Base-by-base conservation (phyloP, 2,888 invertebrate species). In the Beris chalybata region DNA sequence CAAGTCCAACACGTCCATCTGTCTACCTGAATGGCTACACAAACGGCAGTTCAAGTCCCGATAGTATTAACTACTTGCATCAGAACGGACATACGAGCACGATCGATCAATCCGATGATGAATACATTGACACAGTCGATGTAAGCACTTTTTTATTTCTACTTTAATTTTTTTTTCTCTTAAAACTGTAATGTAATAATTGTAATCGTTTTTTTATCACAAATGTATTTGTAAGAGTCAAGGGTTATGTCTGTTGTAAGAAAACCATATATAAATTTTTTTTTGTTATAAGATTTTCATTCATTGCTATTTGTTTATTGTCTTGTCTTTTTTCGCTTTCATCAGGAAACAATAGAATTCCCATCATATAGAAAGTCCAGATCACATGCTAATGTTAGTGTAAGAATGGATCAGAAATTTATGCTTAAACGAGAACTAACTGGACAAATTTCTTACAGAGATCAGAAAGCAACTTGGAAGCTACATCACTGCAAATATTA, bases 101-200 rank as follows among this genome's bases (percentile, higher is more conserved):
- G 44, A 74, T 76, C 29, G 79, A 77, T 31, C 80, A 78, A 73
- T 83, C 74, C 74, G 84, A 78, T 76, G 92, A 92, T 75, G 91
- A 91, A 79, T 92, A 88, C 77, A 90, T 89, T 66, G 92, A 92
- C 79, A 91, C 92, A 12, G 87, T 91, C 69, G 92, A 92, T 80
- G 89, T 90, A 77, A 81, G 81, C 82, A 56, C 22, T 30, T 63
- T 67, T 32, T 64, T 58, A 43, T 58, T 30, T 29, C 22, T 22
- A 22, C 22, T 22, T 43, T 45, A 53, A 53, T 53, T 4, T 53
- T 30, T 4, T 53, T 7, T 11, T 32, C 32, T 32, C 7, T 32
- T 38, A 38, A 38, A 38, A 38, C 7, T 50, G n/a, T 44, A 48
- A 13, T 6, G n/a, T 12, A 48, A 13, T 48, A 5, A 38, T 38